Evolutionary conservation across 2,888 invertebrate species (phyloP).

Genomic region (Napeogenes inachia): DNA sequence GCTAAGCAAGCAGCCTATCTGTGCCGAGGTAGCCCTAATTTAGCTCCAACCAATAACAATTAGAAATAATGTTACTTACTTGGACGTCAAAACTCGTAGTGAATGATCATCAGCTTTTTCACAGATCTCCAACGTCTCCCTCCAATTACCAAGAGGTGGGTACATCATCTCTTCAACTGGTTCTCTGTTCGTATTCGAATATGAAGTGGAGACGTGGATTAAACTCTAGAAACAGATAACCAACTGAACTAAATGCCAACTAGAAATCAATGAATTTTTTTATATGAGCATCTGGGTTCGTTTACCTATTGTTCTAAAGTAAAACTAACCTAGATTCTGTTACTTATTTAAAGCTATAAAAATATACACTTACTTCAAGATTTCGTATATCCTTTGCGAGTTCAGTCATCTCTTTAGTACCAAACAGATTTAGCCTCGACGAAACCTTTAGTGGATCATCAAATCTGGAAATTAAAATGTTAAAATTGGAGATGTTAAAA

Average conservation of each 20-base stretch:
- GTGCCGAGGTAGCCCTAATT: too few relatives aligned
- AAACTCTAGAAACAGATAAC: constrained; percentile 48
- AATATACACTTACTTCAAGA: constrained; percentile 54
- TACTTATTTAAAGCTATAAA: too few relatives aligned
- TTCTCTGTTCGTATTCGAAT: constrained; percentile 86
- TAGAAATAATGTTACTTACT: constrained; percentile 62
- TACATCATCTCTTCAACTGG: constrained; percentile 87
- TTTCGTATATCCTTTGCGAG: constrained; percentile 77
- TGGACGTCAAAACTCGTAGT: constrained; percentile 76
- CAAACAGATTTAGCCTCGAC: constrained; percentile 79
- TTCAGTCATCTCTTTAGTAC: constrained; percentile 80
- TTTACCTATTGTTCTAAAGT: too few relatives aligned
- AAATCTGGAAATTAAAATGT: constrained; percentile 72
- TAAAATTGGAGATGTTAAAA: too few relatives aligned
- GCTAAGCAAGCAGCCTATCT: too few relatives aligned
- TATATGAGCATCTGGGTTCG: too few relatives aligned
- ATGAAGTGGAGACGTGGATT: constrained; percentile 91
- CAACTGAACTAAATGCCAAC: not conserved
- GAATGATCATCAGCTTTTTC: constrained; percentile 77
- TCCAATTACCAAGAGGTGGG: constrained; percentile 82
- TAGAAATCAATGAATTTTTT: too few relatives aligned
- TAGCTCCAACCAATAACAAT: too few relatives aligned
- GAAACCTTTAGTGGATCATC: constrained; percentile 85
- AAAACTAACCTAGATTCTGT: too few relatives aligned
- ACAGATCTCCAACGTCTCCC: constrained; percentile 79